A percentile compares a stretch with the other conserved stretches of the same genome.
phyloP scores from a whole-genome alignment of 2,797 vertebrate genomes.

The Sebastolobus altivelis region DNA sequence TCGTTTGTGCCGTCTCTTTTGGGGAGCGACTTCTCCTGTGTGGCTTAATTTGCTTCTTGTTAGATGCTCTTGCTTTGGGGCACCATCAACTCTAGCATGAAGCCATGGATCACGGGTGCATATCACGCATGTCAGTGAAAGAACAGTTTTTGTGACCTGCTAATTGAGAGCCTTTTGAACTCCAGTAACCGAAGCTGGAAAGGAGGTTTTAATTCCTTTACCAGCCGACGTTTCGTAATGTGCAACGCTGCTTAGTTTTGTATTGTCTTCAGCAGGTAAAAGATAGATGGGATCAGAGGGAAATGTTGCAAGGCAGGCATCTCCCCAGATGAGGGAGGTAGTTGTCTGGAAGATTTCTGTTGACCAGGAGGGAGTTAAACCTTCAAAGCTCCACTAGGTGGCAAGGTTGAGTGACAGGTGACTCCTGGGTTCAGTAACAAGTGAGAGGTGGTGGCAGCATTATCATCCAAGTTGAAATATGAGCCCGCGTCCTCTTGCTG shows the following conservation, averaged over 20 bases:
- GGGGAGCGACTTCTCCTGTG: slow-evolving; percentile 27
- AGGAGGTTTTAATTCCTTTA: slow-evolving; percentile 16
- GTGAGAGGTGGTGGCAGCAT: slow-evolving; percentile 77
- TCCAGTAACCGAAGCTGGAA: neutral
- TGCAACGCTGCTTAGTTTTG: neutral
- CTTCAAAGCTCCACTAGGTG: slow-evolving; percentile 73
- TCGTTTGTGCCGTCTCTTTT: slow-evolving; percentile 39
- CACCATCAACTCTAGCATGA: slow-evolving; percentile 36
- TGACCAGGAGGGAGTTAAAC: slow-evolving; percentile 63
- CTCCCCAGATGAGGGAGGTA: slow-evolving; percentile 82
- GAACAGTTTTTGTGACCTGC: slow-evolving; percentile 70
- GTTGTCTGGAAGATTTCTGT: slow-evolving; percentile 82
- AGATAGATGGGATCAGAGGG: slow-evolving; percentile 2
- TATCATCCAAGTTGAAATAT: slow-evolving; percentile 71
- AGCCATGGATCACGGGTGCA: slow-evolving; percentile 10
- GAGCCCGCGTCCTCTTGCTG: slow-evolving; percentile 69
- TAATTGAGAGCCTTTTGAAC: slow-evolving; percentile 48
- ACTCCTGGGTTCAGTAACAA: slow-evolving; percentile 77
- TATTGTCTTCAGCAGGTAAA: slow-evolving; percentile 18
- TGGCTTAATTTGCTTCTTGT: slow-evolving; percentile 33
- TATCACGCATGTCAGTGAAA: slow-evolving; percentile 58
- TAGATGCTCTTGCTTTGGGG: slow-evolving; percentile 22
- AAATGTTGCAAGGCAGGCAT: slow-evolving; percentile 74
- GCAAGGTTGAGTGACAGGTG: slow-evolving; percentile 68
- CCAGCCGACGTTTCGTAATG: rapidly evolving